phyloP scores from a whole-genome alignment of 2,797 vertebrate genomes.

The Gadopsis bispinosus region DNA sequence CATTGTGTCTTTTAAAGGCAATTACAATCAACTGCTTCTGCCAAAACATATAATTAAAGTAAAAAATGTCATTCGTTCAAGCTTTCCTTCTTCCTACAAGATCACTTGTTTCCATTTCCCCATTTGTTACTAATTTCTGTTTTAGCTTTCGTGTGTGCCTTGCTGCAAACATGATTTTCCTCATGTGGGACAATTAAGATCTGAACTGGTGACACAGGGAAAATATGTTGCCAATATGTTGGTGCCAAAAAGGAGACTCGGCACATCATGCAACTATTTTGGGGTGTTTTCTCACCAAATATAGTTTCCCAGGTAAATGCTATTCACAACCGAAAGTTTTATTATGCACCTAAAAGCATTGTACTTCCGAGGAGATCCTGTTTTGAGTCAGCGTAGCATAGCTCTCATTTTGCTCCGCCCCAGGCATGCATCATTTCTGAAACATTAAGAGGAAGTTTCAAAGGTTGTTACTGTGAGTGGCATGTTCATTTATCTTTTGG shows the following conservation, averaged over 20 bases:
- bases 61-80: not conserved
- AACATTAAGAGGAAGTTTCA: conserved; percentile 6
- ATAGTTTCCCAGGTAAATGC: not conserved
- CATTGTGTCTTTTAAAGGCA: not conserved
- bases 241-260: not conserved
- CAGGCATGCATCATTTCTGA: not conserved
- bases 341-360: not conserved
- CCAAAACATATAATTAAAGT: not conserved
- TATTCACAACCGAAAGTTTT: not conserved
- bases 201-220: not conserved
- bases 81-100: not conserved
- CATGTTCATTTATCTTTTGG: conserved; percentile 21
- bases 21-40: not conserved
- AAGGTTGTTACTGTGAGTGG: not conserved
- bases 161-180: not conserved
- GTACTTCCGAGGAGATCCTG: not conserved
- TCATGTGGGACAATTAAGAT: not conserved
- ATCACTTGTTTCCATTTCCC: not conserved
- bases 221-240: not conserved
- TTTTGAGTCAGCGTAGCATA: not conserved
- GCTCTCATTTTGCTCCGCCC: not conserved
- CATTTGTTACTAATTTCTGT: not conserved
- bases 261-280: not conserved
- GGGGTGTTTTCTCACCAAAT: not conserved
- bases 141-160: not conserved